Base-by-base conservation (phyloP, 2,797 vertebrate genomes). In the Gymnocypris eckloni region DNA sequence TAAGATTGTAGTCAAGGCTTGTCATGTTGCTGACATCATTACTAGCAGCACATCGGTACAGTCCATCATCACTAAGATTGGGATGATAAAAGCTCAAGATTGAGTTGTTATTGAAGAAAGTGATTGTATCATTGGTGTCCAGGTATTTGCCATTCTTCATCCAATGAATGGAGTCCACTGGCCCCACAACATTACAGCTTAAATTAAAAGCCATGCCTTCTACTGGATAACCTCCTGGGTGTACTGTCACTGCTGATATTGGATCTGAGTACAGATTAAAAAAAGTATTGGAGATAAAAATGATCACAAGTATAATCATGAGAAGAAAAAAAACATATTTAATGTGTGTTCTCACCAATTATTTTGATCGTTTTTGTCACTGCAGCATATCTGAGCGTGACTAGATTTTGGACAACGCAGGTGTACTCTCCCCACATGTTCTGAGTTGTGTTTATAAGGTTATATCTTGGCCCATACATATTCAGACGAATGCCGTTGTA, bases 21-120 rank as follows among this genome's bases (percentile, higher is more conserved):
- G 87, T 93, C 85, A 73, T 82, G 79, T 90, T 92, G 93, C 92
- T 95, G 52, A 94, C 93, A 37, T 67, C 12, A 81, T 95, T 95
- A 25, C 54, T 90, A 85, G 92, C 94, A 41, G 84, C 59, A 83
- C 95, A 96, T 28, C 28, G 18, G 87, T 95, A 95, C 8, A 54
- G 0, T 83, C 94, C 94, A 4, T 86, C 13, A 82, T 95, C 91
- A 83, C 91, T 92, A 5, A 20, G 66, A 33, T 88, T 67, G 7
- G 92, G 89, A 12, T 89, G 28, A 11, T 54, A 83, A 12, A 94
- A 39, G 4, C 25, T 92, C 64, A 95, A 54, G 0, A 91, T 94
- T 10, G 83, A 88, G 91, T 94, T 95, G 79, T 66, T 15, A 2
- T 37, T 84, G 8, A 33, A 79, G 75, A 94, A 76, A 0, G 0